Evolutionary conservation across 2,113 vertebrate species (phyloP), one percentile per base, ranked within the genome.

Genomic region (Psammodynastes pulverulentus): DNA sequence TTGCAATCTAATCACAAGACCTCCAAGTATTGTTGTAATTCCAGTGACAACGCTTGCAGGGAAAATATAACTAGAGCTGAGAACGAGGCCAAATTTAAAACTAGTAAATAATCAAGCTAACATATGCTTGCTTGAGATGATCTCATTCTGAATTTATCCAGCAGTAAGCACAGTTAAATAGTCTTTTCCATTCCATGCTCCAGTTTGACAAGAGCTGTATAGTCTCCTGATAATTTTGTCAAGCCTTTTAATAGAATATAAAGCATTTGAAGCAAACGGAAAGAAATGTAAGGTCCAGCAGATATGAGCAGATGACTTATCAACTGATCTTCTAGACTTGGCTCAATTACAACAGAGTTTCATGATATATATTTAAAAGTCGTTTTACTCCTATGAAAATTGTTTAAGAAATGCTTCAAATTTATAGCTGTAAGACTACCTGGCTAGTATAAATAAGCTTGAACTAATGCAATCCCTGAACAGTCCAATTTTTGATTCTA

Each of bases 401-500:
- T 96, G 94, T 90, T 93, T 96, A 96, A 92, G 94, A 94, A 95
- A 96, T 96, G 95, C 3, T 8, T 72, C 93, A 96, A 97, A 97
- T 97, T 97, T 95, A 97, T 95, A 87, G 94, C 96, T 96, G 96
- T 95, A 94, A 96, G 93, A 97, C 95, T 96, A 45, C 93, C 49
- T n/a, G 95, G 90, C 94, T 95, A 92, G 94, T 95, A 96, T 96
- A 95, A 95, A 97, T 95, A 67, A 97, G 96, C 97, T 94, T 97
- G 97, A 96, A 98, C 96, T 96, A 97, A 97, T 93, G 95, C 58
- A 86, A 96, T 97, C 96, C 97, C 96, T 97, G 96, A 98, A 97
- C 97, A 97, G 97, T 96, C 97, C 96, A 97, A 97, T 97, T 97
- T 96, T 97, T 97, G 95, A 97, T 95, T 95, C 95, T 95, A 97